Evolutionary conservation across 2,888 invertebrate genomes (phyloP), one percentile per base, ranked within the genome.

Genomic region (Parnassius apollo): DNA sequence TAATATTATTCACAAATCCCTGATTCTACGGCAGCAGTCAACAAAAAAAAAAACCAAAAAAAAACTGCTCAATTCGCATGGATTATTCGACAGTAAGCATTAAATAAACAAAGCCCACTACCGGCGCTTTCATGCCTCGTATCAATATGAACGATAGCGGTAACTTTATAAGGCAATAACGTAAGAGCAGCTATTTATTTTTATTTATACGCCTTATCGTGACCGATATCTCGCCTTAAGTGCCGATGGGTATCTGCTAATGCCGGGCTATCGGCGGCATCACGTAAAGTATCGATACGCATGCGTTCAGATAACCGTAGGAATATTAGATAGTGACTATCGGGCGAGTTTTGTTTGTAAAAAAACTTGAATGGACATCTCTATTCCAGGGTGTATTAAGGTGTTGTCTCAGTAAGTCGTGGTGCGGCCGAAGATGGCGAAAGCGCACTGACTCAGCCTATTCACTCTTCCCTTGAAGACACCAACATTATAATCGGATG

Each of bases 231-330:
- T 84, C 73, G 78, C 78, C 81, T 80, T 85, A 85, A 88, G 87
- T 86, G 85, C 76, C 83, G 88, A 88, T 89, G 78, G 81, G 75
- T 86, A 88, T 88, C 89, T 81, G 71, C 72, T 86, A 87, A 87
- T 86, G 81, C 85, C 74, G 70, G 55, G 70, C 65, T 85, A 86
- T 84, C 84, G 74, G 70, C 82, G 83, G 82, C 84, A 80, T 86
- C 85, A 76, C 74, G 85, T 82, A 76, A 74, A 76, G 75, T 67
- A 68, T 61, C 69, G 72, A 70, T 78, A 75, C 57, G 53, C 63
- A 48, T 44, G 50, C 59, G 18, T 69, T 18, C 44, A 51, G 63
- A 63, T 63, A 63, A 55, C 73, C 74, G 56, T 51, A 61, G 62
- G 49, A 62, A 67, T 67, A 68, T 65, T 61, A 62, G 61, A 67